Percentiles rank a stretch among this genome's conserved stretches.
These are phyloP conservation scores for Uromys caudimaculatus DNA, from an alignment of 2,797 vertebrate genomes.

Conservation along the genomic window DNA sequence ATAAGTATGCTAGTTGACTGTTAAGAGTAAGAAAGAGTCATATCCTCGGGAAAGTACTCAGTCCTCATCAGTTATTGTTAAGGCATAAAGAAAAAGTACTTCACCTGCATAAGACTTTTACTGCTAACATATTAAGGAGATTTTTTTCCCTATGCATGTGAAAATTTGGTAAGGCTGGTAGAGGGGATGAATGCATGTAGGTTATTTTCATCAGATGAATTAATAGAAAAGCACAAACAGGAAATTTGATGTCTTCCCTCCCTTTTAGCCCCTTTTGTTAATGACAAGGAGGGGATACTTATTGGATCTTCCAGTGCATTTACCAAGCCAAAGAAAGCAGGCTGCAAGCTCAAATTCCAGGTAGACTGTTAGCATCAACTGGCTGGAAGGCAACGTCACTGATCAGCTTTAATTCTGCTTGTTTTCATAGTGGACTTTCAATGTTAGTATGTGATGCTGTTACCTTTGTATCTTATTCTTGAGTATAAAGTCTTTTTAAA, in stretches of 20 bases:
- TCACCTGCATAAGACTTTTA: neutral
- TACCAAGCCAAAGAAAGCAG: neutral
- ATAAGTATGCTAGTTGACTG: neutral
- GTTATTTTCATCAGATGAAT: neutral
- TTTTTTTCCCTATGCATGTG: neutral
- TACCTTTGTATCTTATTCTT: neutral
- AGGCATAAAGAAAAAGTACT: neutral
- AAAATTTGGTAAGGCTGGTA: neutral
- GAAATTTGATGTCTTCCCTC: neutral
- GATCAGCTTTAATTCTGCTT: neutral
- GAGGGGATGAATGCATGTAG: accelerated
- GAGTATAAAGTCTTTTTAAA: neutral
- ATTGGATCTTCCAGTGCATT: neutral
- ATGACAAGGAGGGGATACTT: neutral
- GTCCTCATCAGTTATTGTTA: neutral
- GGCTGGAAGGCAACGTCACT: accelerated
- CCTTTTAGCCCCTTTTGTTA: neutral
- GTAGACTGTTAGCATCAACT: too few relatives aligned
- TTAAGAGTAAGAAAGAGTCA: neutral
- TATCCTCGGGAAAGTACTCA: neutral
- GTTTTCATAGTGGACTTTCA: neutral
- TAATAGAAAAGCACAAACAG: constrained; percentile 1
- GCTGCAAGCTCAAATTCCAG: neutral
- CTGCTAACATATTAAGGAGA: neutral
- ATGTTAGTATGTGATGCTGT: neutral